Conservation (phyloP, 2,113 vertebrate genomes). For the Nycticryphes semicollaris region DNA sequence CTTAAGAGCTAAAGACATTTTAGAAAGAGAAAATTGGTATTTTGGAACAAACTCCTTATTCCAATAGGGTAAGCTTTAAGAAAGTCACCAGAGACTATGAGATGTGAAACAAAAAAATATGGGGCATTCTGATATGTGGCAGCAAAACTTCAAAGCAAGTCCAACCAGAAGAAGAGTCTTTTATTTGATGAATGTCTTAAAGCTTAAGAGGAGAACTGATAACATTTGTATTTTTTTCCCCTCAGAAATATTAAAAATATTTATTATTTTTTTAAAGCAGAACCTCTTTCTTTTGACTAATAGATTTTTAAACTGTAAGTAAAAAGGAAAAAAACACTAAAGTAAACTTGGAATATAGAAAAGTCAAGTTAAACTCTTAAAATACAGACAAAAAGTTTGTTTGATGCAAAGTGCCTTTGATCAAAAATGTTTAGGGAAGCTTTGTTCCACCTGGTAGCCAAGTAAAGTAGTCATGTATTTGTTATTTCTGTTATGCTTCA, state of each 20-base stretch:
- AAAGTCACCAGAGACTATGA: background rate
- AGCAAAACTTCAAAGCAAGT: background rate
- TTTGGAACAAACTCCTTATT: background rate
- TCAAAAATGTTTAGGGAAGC: constrained; percentile 61
- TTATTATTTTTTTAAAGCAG: background rate
- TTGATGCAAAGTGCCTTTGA: constrained; percentile 57
- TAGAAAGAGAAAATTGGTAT: background rate
- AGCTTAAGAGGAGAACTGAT: background rate
- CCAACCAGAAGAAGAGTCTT: background rate
- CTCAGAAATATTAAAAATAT: background rate
- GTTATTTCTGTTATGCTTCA: constrained; percentile 15
- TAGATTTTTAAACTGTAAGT: background rate
- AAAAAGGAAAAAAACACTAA: background rate
- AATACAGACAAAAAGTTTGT: constrained; percentile 35
- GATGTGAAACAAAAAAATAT: background rate
- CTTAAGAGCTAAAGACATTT: background rate
- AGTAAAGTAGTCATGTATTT: constrained; percentile 25
- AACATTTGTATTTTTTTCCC: background rate
- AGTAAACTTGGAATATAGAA: background rate
- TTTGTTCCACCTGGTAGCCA: constrained; percentile 26
- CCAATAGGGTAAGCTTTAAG: background rate
- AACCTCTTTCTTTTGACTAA: background rate
- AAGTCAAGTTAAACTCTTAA: background rate
- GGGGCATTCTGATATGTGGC: background rate
- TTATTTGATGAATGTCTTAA: background rate